Conservation (phyloP, 2,888 invertebrate genomes). For the Netelia melanura region DNA sequence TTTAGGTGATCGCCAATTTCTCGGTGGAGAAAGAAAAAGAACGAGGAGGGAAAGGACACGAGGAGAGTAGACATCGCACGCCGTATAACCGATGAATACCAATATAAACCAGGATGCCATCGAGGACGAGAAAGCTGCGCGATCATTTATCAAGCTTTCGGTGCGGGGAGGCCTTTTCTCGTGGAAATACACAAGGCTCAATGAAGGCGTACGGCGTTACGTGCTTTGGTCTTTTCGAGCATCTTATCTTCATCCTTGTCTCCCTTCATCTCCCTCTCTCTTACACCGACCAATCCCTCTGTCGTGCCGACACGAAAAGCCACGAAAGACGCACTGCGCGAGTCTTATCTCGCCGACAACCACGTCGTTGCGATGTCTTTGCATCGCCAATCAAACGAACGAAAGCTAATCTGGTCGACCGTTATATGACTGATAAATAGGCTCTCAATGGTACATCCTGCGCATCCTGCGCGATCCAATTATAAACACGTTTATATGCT, state of each 20-base stretch:
- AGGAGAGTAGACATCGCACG: neutral
- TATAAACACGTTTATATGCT: neutral
- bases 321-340: conserved; percentile 8
- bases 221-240: conserved; percentile 4
- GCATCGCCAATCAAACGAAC: conserved; percentile 46
- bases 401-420: conserved; percentile 50
- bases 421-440: conserved; percentile 36
- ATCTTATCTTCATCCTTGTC: conserved; percentile 49
- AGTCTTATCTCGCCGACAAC: conserved; percentile 58
- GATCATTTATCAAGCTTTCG: conserved; percentile 58
- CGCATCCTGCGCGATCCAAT: neutral
- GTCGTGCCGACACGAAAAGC: neutral
- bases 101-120: conserved; percentile 8
- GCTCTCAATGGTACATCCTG: neutral
- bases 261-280: neutral
- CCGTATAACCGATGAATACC: conserved; percentile 20
- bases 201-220: conserved; percentile 1
- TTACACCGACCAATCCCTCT: conserved; percentile 25
- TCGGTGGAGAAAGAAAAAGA: neutral
- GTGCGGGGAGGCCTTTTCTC: conserved; percentile 19
- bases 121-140: conserved; percentile 15
- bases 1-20: neutral
- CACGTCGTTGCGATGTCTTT: conserved; percentile 18
- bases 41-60: neutral
- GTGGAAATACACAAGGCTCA: conserved; percentile 26